phyloP scores from a whole-genome alignment of 2,113 vertebrate species.

The Myrmecobius fasciatus region DNA sequence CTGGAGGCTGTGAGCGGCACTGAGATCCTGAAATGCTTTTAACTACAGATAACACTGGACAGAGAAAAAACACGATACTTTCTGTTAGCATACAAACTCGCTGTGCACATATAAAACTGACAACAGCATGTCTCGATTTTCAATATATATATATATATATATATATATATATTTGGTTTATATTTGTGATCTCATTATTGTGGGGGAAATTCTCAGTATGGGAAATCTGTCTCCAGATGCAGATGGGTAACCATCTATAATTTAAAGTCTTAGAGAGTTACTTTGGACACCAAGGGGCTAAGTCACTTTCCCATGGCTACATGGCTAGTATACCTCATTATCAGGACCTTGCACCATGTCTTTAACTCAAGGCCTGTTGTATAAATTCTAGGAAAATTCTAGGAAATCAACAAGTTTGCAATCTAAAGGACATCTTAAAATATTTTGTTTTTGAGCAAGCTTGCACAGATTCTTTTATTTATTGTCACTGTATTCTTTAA shows the following conservation, averaged over 20 bases:
- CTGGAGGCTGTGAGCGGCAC: constrained; percentile 57
- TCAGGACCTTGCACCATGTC: background rate
- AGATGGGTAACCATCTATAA: background rate
- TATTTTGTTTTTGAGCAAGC: background rate
- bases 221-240: background rate
- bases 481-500: constrained; percentile 57
- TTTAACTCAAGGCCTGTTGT: background rate
- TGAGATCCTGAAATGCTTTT: accelerated
- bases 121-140: background rate
- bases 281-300: background rate
- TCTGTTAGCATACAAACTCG: background rate
- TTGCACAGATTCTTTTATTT: constrained; percentile 23
- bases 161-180: background rate
- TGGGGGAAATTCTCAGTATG: background rate
- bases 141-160: too few species aligned
- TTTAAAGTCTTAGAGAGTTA: background rate
- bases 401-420: background rate
- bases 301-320: background rate
- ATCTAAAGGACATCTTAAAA: background rate
- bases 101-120: background rate
- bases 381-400: background rate
- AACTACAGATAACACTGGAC: background rate
- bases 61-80: background rate
- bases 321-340: background rate
- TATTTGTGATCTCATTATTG: background rate